These are phyloP conservation scores for Leuciscus idus DNA, from an alignment of 2,113 vertebrate species.

Conservation along the genomic window DNA sequence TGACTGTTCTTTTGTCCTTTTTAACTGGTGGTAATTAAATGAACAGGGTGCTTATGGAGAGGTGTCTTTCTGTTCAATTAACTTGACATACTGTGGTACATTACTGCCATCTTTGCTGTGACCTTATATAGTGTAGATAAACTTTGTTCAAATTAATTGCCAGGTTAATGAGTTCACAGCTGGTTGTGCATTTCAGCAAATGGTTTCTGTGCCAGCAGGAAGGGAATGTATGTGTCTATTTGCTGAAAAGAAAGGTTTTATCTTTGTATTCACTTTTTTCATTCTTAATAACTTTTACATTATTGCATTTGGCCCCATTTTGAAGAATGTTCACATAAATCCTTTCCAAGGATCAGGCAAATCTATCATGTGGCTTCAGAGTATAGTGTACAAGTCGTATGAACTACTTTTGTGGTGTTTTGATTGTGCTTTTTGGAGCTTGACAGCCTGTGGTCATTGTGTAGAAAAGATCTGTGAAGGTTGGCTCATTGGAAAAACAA, in stretches of 20 bases:
- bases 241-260: not conserved
- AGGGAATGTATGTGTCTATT: not conserved
- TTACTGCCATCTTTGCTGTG: slow-evolving; percentile 31
- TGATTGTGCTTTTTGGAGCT: not conserved
- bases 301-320: not conserved
- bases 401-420: not conserved
- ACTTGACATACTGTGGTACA: slow-evolving; percentile 29
- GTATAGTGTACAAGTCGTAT: not conserved
- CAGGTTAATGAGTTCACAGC: slow-evolving; percentile 38
- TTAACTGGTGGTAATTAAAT: slow-evolving; percentile 44
- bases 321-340: not conserved
- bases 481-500: not conserved
- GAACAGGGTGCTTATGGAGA: slow-evolving; percentile 10
- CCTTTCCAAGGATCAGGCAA: not conserved
- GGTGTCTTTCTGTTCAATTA: slow-evolving; percentile 35
- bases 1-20: slow-evolving; percentile 7
- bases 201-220: not conserved
- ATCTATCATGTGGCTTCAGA: not conserved
- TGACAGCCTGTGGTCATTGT: not conserved
- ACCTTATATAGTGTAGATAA: slow-evolving; percentile 33
- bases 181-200: not conserved
- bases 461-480: not conserved
- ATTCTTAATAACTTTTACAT: slow-evolving; percentile 3
- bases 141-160: slow-evolving; percentile 17
- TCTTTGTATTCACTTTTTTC: not conserved